phyloP scores from a whole-genome alignment of 2,797 vertebrate genomes.

The Sebastes wilsoni region DNA sequence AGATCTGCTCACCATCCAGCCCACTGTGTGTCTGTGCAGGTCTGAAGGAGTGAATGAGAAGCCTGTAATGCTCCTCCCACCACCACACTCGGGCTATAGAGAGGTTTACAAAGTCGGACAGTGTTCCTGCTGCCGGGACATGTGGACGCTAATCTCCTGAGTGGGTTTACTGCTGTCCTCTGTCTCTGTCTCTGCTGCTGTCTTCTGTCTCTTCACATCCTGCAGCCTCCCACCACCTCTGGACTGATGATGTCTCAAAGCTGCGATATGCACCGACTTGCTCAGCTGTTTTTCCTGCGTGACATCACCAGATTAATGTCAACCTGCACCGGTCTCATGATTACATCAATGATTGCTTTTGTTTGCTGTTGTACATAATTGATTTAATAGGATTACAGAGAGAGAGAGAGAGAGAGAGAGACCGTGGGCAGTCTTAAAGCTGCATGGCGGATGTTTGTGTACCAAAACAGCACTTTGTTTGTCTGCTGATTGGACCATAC shows the following conservation, averaged over 20 bases:
- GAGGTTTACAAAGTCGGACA: conserved; percentile 18
- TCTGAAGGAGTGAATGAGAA: not conserved
- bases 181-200: not conserved
- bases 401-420: not conserved
- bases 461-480: not conserved
- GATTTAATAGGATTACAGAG: conserved; percentile 59
- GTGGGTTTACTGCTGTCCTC: conserved; percentile 11
- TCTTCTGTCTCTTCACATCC: not conserved
- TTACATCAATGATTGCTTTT: conserved; percentile 61
- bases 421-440: not conserved
- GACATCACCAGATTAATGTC: conserved; percentile 27
- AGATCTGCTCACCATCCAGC: not conserved
- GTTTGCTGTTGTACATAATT: conserved; percentile 36
- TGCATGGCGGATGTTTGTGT: not conserved
- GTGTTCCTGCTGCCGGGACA: conserved; percentile 30
- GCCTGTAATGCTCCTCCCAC: conserved; percentile 10
- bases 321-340: conserved; percentile 45
- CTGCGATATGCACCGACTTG: not conserved
- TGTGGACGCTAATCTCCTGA: conserved; percentile 55
- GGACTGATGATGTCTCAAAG: not conserved
- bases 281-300: conserved; percentile 1
- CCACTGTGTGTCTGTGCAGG: not conserved
- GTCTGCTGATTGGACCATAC: conserved; percentile 6
- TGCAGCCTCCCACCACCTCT: not conserved
- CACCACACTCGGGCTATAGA: not conserved